Evolutionary conservation across 2,113 vertebrate genomes (phyloP).

Genomic region (Lonchura striata): DNA sequence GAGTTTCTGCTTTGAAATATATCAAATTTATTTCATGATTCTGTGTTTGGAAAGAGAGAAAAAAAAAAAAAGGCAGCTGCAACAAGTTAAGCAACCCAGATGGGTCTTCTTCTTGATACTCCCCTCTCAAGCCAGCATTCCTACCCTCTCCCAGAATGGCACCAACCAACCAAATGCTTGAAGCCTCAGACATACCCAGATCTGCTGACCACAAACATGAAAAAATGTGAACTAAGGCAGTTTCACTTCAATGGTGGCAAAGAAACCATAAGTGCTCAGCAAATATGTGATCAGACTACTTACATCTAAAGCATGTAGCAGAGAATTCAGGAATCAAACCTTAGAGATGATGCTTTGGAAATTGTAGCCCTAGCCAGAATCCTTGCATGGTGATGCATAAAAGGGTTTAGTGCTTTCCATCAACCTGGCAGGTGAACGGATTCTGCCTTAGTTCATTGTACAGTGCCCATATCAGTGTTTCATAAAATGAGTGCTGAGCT

Average conservation of each 20-base stretch:
- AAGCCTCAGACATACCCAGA: neutral
- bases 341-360: neutral
- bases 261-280: neutral
- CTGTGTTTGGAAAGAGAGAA: neutral
- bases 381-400: neutral
- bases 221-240: neutral
- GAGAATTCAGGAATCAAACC: neutral
- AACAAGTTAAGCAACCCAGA: neutral
- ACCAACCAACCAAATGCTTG: neutral
- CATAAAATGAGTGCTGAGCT: neutral
- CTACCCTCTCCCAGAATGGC: neutral
- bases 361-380: neutral
- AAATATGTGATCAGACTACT: neutral
- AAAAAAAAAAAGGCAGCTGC: neutral
- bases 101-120: neutral
- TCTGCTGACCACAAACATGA: neutral
- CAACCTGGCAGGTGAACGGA: rapidly evolving
- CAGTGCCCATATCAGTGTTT: neutral
- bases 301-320: neutral
- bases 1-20: neutral
- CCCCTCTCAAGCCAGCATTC: neutral
- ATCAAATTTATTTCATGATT: neutral
- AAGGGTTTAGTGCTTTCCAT: neutral
- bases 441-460: neutral
- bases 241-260: neutral